Evolutionary conservation across 2,888 invertebrate genomes (phyloP).

Genomic region (Spodoptera picta): DNA sequence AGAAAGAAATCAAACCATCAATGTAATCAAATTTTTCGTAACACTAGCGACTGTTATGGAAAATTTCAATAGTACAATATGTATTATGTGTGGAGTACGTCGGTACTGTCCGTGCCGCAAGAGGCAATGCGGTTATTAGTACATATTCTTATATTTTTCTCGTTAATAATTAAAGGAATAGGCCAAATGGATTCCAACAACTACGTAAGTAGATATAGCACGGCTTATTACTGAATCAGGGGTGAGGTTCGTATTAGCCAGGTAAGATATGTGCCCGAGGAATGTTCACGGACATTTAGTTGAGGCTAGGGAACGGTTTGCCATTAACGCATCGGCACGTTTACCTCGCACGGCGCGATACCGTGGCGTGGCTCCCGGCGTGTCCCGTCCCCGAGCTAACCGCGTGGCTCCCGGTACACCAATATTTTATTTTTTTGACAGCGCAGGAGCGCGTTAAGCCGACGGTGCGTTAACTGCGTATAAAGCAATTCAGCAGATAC

Average conservation of each 20-base stretch:
- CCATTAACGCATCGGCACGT: constrained; percentile 49
- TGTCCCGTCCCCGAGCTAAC: constrained; percentile 28
- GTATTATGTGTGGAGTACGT: constrained; percentile 15
- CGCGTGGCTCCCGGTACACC: constrained; percentile 23
- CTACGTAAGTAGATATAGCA: constrained; percentile 63
- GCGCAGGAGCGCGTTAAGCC: constrained; percentile 30
- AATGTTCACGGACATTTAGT: constrained; percentile 27
- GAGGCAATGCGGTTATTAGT: constrained; percentile 23
- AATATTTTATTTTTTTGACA: constrained; percentile 51
- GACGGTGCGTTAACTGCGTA: constrained; percentile 28
- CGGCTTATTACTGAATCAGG: constrained; percentile 1
- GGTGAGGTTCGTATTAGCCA: constrained; percentile 9
- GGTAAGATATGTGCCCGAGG: constrained; percentile 24
- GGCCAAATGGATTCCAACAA: constrained; percentile 62
- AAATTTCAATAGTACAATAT: constrained; percentile 29
- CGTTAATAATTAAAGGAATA: constrained; percentile 49
- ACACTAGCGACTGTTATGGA: constrained; percentile 2
- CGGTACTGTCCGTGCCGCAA: constrained; percentile 2
- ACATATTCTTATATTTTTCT: constrained; percentile 52
- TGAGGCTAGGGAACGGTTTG: constrained; percentile 30
- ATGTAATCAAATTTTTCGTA: not conserved
- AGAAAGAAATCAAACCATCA: constrained; percentile 2
- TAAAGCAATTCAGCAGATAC: constrained; percentile 21
- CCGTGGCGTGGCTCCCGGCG: constrained; percentile 27
- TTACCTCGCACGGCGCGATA: constrained; percentile 26